These are phyloP conservation scores for Serilophus lunatus DNA, from an alignment of 2,113 vertebrate genomes.

Conservation along the genomic window DNA sequence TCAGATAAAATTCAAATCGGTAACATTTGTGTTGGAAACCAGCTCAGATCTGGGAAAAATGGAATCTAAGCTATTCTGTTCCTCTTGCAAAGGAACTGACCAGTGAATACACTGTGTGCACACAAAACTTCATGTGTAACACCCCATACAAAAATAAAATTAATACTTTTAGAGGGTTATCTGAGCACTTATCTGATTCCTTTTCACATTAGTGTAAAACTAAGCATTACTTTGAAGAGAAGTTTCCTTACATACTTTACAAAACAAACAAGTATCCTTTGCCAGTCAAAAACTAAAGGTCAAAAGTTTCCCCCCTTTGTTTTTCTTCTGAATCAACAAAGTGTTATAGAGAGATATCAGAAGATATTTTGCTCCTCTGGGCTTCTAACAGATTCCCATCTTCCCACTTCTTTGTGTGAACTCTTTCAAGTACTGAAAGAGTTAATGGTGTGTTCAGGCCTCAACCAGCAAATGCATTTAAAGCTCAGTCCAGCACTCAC, in stretches of 20 bases:
- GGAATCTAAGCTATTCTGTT: slow-evolving; percentile 60
- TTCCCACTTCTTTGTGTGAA: neutral
- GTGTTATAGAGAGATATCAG: neutral
- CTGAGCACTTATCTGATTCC: slow-evolving; percentile 13
- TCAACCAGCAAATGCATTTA: slow-evolving; percentile 66
- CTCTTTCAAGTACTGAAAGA: slow-evolving; percentile 43
- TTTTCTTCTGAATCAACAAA: neutral
- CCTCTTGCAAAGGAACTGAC: slow-evolving; percentile 36
- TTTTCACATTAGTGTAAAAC: slow-evolving; percentile 10
- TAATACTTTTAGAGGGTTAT: slow-evolving; percentile 10
- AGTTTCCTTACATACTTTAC: slow-evolving; percentile 15
- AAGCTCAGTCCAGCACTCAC: slow-evolving; percentile 69
- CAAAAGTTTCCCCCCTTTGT: neutral
- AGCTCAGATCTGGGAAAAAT: slow-evolving; percentile 59
- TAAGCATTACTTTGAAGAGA: slow-evolving; percentile 30
- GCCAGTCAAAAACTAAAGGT: slow-evolving; percentile 34
- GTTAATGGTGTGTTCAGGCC: slow-evolving; percentile 61
- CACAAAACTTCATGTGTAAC: neutral
- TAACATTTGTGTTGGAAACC: slow-evolving; percentile 70
- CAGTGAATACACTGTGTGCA: neutral
- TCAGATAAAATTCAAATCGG: slow-evolving; percentile 69
- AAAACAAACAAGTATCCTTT: neutral
- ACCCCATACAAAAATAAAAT: slow-evolving; percentile 20
- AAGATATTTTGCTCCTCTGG: neutral
- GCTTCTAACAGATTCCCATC: neutral